phyloP scores from a whole-genome alignment of 2,888 invertebrate species.

The Clivina fossor region DNA sequence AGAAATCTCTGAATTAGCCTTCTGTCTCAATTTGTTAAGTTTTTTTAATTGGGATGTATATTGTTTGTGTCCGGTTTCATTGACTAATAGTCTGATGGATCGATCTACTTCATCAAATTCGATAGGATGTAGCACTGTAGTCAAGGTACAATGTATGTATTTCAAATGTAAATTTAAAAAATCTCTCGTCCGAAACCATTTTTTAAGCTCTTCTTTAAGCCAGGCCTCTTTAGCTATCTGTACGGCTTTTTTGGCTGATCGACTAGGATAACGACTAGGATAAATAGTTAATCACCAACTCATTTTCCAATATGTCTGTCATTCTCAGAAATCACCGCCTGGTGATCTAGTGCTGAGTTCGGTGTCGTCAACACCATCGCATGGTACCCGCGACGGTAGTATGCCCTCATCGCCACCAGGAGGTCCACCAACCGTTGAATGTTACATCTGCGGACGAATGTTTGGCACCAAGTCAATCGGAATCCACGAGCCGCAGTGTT shows the following conservation, averaged over 20 bases:
- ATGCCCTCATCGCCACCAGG: conserved; percentile 11
- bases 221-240: not conserved
- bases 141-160: not conserved
- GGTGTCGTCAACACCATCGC: no score
- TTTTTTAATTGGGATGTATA: not conserved
- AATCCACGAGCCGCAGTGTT: conserved; percentile 69
- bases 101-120: not conserved
- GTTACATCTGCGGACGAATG: conserved; percentile 66
- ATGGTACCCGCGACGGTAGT: no score
- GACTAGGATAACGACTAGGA: no score
- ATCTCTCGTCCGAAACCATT: not conserved
- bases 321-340: no score
- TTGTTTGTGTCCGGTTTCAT: not conserved
- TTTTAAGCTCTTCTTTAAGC: not conserved
- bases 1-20: not conserved
- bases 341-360: no score
- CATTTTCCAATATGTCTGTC: no score
- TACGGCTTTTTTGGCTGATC: not conserved
- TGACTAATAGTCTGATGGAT: not conserved
- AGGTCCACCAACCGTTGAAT: conserved; percentile 52
- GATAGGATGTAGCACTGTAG: not conserved
- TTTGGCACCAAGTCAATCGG: conserved; percentile 65
- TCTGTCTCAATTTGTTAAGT: not conserved
- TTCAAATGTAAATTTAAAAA: not conserved
- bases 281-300: no score